phyloP scores from a whole-genome alignment of 1,140 invertebrate species.

The Penaeus vannamei region DNA sequence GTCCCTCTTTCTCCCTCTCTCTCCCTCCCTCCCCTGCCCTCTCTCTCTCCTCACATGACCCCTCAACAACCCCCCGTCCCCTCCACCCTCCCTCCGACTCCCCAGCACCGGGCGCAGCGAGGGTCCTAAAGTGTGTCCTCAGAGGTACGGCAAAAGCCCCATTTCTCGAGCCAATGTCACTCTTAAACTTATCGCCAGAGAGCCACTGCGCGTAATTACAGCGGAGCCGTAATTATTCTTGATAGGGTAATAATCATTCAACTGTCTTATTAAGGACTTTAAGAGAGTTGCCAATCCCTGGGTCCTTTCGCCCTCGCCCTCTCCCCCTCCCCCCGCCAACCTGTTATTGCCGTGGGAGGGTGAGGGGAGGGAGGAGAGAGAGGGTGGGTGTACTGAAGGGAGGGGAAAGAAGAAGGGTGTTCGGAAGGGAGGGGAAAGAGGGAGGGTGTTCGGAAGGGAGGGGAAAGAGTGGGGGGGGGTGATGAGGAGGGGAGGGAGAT shows the following conservation, averaged over 20 bases:
- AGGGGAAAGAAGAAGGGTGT: not conserved
- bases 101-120: not conserved
- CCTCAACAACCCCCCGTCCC: not conserved
- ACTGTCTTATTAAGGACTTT: too few relatives aligned
- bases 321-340: not conserved
- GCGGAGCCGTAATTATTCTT: too few relatives aligned
- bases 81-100: not conserved
- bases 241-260: too few relatives aligned
- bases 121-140: too few relatives aligned
- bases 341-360: too few relatives aligned
- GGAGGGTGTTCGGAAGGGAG: not conserved
- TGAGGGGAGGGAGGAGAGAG: not conserved
- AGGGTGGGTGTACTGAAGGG: too few relatives aligned
- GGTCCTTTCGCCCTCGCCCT: too few relatives aligned
- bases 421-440: not conserved
- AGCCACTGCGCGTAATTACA: too few relatives aligned
- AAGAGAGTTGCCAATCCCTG: too few relatives aligned
- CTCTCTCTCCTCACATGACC: not conserved
- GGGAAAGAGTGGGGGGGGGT: not conserved
- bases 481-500: not conserved
- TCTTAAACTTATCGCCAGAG: too few relatives aligned
- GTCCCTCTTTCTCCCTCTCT: not conserved
- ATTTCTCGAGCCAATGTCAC: too few relatives aligned
- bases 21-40: not conserved
- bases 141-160: too few relatives aligned